Conservation (phyloP, 2,888 invertebrate species). For the Drosophila sordidapex region DNA sequence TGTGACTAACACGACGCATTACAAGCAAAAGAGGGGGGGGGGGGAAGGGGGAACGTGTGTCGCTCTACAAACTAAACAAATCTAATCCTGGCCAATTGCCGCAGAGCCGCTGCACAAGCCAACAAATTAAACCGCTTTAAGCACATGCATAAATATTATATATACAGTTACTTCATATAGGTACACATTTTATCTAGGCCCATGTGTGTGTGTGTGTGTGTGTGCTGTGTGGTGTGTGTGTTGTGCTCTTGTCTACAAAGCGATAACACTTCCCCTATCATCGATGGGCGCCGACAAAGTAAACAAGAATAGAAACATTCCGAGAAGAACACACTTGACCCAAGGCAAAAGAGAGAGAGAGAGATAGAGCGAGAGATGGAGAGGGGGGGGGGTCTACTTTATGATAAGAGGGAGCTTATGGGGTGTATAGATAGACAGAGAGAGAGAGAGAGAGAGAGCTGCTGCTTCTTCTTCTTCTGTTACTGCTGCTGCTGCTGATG, state of each 20-base stretch:
- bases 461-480: background rate
- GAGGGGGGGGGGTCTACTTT: background rate
- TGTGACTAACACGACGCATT: conserved; percentile 16
- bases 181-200: conserved; percentile 35
- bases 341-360: conserved; percentile 11
- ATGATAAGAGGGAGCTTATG: background rate
- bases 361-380: too few species aligned
- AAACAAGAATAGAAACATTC: conserved; percentile 51
- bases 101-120: conserved; percentile 11
- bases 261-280: conserved; percentile 47
- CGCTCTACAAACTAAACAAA: conserved; percentile 12
- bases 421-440: background rate
- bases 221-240: conserved; percentile 10
- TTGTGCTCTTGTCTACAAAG: conserved; percentile 20
- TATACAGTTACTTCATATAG: conserved; percentile 2
- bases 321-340: conserved; percentile 51
- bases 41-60: background rate
- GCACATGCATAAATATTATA: conserved; percentile 2
- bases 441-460: background rate
- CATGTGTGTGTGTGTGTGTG: conserved; percentile 1
- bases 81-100: conserved; percentile 13
- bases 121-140: conserved; percentile 10
- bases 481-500: conserved; percentile 2
- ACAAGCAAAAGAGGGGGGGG: background rate
- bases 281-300: conserved; percentile 59